Evolutionary conservation across 2,888 invertebrate genomes (phyloP), one percentile per base, ranked within the genome.

Genomic region (Coleophora flavipennella): DNA sequence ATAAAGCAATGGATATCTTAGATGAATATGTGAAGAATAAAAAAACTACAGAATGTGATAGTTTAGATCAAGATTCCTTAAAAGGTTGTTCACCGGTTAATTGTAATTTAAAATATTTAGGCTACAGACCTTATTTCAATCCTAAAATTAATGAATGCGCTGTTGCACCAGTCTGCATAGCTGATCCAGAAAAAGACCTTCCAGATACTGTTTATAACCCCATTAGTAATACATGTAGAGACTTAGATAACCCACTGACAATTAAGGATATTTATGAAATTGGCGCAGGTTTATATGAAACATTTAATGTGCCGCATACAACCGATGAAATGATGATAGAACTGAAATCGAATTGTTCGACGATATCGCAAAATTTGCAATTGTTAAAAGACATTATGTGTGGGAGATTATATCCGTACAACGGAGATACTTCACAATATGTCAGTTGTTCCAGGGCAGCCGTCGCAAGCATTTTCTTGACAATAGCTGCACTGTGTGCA

Each of bases 101-200:
- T 27, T 81, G 80, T 51, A 67, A 71, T 43, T 35, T 61, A 1
- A 80, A 78, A 53, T 81, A 81, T 48, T 50, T 53, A 11, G 78
- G 72, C 3, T 46, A 51, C 11, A 67, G 54, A 38, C 55, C 72
- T 2, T 65, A 61, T 48, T 80, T 58, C 35, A 59, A 74, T 39
- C 29, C 39, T 2, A 41, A 38, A 12, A 36, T 36, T 2, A 52
- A 51, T 2, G 63, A 52, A 50, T 81, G 80, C 43, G 44, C 60
- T 2, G 54, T 49, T 44, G 61, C 60, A 27, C 56, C 67, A 1
- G 32, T 49, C 13, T 80, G 80, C 41, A 31, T 53, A 8, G 51
- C 59, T 12, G 49, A 65, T 40, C 31, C 49, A 1, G 39, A 41
- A 2, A 64, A 63, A 42, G 54, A 61, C 1, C 44, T 77, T 1